Evolutionary conservation across 2,888 invertebrate genomes (phyloP), one percentile per base, ranked within the genome.

Genomic region (Drosophila lutescens): DNA sequence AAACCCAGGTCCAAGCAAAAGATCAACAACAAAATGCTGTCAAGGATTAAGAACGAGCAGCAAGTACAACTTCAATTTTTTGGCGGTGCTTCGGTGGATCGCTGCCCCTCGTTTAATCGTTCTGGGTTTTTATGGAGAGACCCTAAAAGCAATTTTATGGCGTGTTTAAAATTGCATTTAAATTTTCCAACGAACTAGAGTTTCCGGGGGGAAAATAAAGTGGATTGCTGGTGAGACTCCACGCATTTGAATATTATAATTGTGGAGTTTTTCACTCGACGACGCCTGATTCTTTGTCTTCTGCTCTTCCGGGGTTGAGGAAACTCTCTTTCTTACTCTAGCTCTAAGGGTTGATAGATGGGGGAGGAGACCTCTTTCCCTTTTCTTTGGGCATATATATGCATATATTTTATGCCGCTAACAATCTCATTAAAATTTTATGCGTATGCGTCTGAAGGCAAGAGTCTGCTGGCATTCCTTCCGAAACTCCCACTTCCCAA

Each of bases 351-450:
- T 47, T 36, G 32, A 40, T 49, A n/a, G 26, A 20, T 46, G 46
- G 50, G 26, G 38, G 41, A 15, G 58, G 38, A 13, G 30, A 17
- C 9, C 53, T 20, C 13, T 49, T 32, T 10, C 15, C 32, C 20
- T 2, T 15, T 13, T 15, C 49, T 36, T 23, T n/a, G 6, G 10
- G 30, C 36, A 59, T 34, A 56, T 60, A 41, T 23, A 38, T 70
- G 58, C 68, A 73, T 88, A 86, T 78, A 85, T 81, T 86, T 85
- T 84, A 79, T 83, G 81, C 79, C 88, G 81, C 80, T 85, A 85
- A 85, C 85, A 85, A 85, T 85, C 88, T 85, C 88, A 85, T 85
- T 85, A 85, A 85, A 85, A 88, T 88, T 88, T 86, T 86, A 88
- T 88, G 85, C 85, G 85, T 85, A 73, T 78, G 88, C 81, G 47